Conservation (phyloP, 2,113 vertebrate genomes). For the Glaucomys volans region DNA sequence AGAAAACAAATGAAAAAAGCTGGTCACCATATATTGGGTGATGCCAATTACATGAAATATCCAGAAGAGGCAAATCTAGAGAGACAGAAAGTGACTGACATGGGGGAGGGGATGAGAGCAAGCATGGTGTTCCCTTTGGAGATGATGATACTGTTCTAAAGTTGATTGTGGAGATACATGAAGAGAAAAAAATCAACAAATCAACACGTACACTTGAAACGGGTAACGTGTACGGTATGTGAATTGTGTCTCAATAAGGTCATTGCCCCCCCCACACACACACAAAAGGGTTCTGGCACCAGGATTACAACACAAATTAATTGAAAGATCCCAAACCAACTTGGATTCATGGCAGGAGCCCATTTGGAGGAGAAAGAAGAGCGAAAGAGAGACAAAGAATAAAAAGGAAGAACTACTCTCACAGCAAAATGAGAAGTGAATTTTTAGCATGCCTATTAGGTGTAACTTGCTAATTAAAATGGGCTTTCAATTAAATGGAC, state of each 20-base stretch:
- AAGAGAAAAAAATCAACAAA: not conserved
- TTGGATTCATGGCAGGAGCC: not conserved
- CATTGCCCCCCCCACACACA: not conserved
- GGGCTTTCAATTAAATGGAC: not conserved
- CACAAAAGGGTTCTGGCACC: not conserved
- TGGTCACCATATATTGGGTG: not conserved
- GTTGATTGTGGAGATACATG: not conserved
- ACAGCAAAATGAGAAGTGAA: constrained; percentile 6
- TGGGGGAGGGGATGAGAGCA: not conserved
- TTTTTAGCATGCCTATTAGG: not conserved
- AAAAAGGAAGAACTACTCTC: not conserved
- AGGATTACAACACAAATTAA: not conserved
- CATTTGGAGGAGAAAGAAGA: not conserved
- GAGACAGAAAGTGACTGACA: no score
- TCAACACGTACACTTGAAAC: not conserved
- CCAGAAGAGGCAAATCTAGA: not conserved
- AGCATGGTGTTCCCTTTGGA: not conserved
- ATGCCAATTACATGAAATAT: not conserved
- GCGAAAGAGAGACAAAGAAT: not conserved
- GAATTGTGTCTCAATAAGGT: not conserved
- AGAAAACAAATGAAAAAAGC: not conserved
- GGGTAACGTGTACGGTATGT: not conserved
- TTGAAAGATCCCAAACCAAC: not conserved
- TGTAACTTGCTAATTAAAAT: not conserved
- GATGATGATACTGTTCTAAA: not conserved